Base-by-base conservation (phyloP, 2,888 invertebrate genomes). In the Perizoma flavofasciatum region DNA sequence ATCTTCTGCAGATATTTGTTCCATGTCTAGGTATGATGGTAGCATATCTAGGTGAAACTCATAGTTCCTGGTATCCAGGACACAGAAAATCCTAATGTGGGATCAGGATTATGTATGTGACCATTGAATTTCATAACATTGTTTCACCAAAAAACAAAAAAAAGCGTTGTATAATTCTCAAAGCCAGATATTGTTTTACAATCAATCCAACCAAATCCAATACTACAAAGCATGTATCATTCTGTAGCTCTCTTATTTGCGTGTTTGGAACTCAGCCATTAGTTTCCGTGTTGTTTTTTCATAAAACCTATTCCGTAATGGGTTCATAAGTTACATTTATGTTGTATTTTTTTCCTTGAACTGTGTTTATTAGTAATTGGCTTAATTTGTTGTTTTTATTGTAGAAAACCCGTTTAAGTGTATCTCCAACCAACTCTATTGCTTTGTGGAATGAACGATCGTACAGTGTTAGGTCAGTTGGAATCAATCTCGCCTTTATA, bases 181-280 rank as follows among this genome's bases (percentile, higher is more conserved):
- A 64, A 68, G 62, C 68, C 49, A 69, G 62, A 70, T 70, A 71
- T 74, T 74, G 70, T 73, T 74, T 75, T 66, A 65, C 59, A 68
- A 60, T 60, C 62, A 63, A 59, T 61, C 54, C 61, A 51, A 51
- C 47, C 6, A 7, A 56, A 56, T 41, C 52, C 11, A 40, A 10
- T 45, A 37, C 8, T 22, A 37, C 34, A 22, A 4, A 48, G 10
- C 65, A 72, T 74, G 71, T 69, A 74, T 77, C 65, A 76, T 73
- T 72, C 66, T 69, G 66, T 66, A 49, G 52, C 44, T 66, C 67
- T 77, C 77, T 68, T 71, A 71, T 75, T 71, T 53, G 65, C 68
- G 67, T 70, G 71, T 74, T 79, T 73, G 71, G 73, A 73, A 72
- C 73, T 59, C 63, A 55, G 73, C 77, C 77, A 79, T 81, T 78